These are phyloP conservation scores for Cantharis rustica DNA, from an alignment of 2,888 invertebrate species.

Conservation along the genomic window DNA sequence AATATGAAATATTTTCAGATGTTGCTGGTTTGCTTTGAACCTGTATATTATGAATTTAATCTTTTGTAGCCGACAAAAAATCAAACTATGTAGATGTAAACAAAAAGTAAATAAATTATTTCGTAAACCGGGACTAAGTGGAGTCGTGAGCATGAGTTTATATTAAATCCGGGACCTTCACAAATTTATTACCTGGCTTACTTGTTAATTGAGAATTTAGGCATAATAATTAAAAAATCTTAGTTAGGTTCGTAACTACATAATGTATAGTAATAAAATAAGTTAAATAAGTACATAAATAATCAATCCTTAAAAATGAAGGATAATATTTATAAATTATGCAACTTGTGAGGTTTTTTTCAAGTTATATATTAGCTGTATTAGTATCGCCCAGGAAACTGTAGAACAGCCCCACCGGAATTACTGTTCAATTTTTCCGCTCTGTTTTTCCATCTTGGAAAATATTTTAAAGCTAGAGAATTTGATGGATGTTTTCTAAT, in stretches of 20 bases:
- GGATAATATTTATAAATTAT: too few relatives aligned
- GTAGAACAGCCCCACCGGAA: background rate
- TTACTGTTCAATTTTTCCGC: background rate
- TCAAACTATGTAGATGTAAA: too few relatives aligned
- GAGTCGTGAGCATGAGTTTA: background rate
- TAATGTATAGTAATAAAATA: background rate
- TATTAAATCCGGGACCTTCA: background rate
- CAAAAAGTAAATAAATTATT: too few relatives aligned
- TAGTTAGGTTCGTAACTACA: background rate
- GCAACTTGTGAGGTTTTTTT: too few relatives aligned
- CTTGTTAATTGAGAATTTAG: background rate
- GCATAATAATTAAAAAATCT: background rate
- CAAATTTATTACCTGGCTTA: background rate
- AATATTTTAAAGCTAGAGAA: background rate
- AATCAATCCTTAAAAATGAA: too few relatives aligned
- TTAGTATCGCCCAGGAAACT: background rate
- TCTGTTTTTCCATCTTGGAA: background rate
- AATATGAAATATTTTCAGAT: too few relatives aligned
- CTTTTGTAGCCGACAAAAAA: too few relatives aligned
- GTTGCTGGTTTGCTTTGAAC: too few relatives aligned
- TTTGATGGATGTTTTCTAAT: background rate
- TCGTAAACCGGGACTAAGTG: background rate
- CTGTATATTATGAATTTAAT: too few relatives aligned
- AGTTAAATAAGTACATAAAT: too few relatives aligned
- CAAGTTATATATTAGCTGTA: background rate